These are phyloP conservation scores for Heliconius melpomene DNA, from an alignment of 1,140 invertebrate species.

Conservation along the genomic window DNA sequence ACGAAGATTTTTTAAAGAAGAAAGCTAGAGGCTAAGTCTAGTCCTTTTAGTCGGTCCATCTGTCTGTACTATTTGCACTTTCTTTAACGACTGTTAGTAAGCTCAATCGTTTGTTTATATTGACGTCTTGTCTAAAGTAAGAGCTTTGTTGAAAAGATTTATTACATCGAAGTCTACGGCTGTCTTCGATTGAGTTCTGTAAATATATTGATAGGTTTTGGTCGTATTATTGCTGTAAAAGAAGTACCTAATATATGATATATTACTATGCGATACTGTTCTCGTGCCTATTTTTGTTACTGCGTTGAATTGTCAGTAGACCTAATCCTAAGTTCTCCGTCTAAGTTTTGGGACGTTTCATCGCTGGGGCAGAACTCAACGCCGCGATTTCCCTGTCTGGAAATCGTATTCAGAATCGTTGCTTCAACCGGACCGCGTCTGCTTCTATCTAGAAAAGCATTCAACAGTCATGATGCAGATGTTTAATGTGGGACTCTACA, in stretches of 20 bases:
- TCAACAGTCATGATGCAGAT: too few species aligned
- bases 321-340: too few species aligned
- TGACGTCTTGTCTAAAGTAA: constrained; percentile 17
- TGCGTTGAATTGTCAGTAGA: too few species aligned
- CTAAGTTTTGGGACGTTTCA: too few species aligned
- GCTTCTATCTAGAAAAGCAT: too few species aligned
- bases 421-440: too few species aligned
- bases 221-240: neutral
- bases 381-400: too few species aligned
- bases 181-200: constrained; percentile 14
- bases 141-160: constrained; percentile 16
- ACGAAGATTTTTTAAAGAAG: neutral
- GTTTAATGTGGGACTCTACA: too few species aligned
- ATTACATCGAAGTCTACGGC: constrained; percentile 15
- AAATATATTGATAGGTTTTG: constrained; percentile 18
- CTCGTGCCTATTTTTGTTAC: too few species aligned
- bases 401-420: too few species aligned
- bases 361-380: too few species aligned
- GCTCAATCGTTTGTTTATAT: constrained; percentile 14
- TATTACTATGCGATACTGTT: neutral
- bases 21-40: neutral
- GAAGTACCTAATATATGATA: neutral
- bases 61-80: constrained; percentile 12
- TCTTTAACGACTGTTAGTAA: constrained; percentile 11
- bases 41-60: neutral